Percentiles rank a stretch among this genome's conserved stretches.
Conservation (phyloP, 2,888 invertebrate species). For the Epistrophella euchroma region DNA sequence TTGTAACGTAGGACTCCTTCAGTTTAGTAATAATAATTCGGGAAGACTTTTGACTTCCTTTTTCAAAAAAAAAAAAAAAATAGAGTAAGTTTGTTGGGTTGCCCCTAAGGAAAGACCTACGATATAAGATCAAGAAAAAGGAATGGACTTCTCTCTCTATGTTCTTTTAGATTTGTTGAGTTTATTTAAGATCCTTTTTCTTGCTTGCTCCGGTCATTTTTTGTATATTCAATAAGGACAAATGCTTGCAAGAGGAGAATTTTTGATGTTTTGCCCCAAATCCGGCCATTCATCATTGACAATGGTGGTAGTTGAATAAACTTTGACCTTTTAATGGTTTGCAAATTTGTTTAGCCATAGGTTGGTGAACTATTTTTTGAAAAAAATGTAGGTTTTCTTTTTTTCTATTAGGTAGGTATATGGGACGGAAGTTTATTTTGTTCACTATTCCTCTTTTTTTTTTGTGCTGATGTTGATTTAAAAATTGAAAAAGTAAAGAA, state of each 20-base stretch:
- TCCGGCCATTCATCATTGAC: constrained; percentile 47
- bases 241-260: constrained; percentile 28
- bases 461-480: constrained; percentile 17
- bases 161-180: constrained; percentile 40
- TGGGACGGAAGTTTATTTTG: constrained; percentile 8
- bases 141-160: constrained; percentile 49
- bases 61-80: constrained; percentile 12
- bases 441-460: not conserved
- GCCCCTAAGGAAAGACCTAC: constrained; percentile 45
- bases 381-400: constrained; percentile 53
- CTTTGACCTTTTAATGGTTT: constrained; percentile 74
- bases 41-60: constrained; percentile 56
- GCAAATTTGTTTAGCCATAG: constrained; percentile 68
- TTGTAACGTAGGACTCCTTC: constrained; percentile 33
- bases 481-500: not conserved
- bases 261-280: constrained; percentile 46
- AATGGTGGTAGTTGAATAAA: constrained; percentile 57
- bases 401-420: not conserved
- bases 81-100: constrained; percentile 59
- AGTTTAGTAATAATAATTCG: constrained; percentile 15
- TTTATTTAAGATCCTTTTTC: constrained; percentile 66
- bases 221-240: constrained; percentile 17
- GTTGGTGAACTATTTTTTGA: constrained; percentile 61
- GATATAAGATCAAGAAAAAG: constrained; percentile 40
- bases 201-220: constrained; percentile 26